phyloP scores from a whole-genome alignment of 2,888 invertebrate species.

The Catocala sponsa region DNA sequence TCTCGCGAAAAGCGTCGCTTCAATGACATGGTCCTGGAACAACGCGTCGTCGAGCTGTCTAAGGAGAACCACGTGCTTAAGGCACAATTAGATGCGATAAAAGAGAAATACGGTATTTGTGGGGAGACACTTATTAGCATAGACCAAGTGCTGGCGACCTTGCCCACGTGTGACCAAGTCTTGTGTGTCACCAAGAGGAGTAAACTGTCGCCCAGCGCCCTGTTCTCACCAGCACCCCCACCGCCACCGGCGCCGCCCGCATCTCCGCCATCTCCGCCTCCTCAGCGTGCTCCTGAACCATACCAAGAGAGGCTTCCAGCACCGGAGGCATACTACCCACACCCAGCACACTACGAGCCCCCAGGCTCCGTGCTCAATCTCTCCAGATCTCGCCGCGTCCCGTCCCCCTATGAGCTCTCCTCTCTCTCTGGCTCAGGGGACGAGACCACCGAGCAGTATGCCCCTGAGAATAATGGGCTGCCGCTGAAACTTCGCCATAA shows the following conservation, averaged over 20 bases:
- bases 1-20: slow-evolving; percentile 98
- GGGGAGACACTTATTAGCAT: slow-evolving; percentile 95
- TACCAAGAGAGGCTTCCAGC: slow-evolving; percentile 84
- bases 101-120: slow-evolving; percentile 97
- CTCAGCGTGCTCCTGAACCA: slow-evolving; percentile 85
- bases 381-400: slow-evolving; percentile 89
- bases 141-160: slow-evolving; percentile 95
- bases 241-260: slow-evolving; percentile 86
- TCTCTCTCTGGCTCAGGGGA: slow-evolving; percentile 91
- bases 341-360: slow-evolving; percentile 88
- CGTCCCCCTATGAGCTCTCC: slow-evolving; percentile 94
- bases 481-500: slow-evolving; percentile 97
- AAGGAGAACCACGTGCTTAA: slow-evolving; percentile 98
- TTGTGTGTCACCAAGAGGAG: slow-evolving; percentile 94
- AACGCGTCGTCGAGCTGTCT: slow-evolving; percentile 96
- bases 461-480: slow-evolving; percentile 92
- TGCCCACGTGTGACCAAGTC: slow-evolving; percentile 95
- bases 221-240: slow-evolving; percentile 87
- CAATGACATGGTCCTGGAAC: slow-evolving; percentile 98
- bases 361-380: slow-evolving; percentile 92
- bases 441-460: slow-evolving; percentile 84
- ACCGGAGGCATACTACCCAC: slow-evolving; percentile 82
- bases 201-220: slow-evolving; percentile 77
- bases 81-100: slow-evolving; percentile 96
- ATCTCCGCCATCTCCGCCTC: slow-evolving; percentile 85